Evolutionary conservation across 2,888 invertebrate species (phyloP), one percentile per base, ranked within the genome.

Genomic region (Eilema depressum): DNA sequence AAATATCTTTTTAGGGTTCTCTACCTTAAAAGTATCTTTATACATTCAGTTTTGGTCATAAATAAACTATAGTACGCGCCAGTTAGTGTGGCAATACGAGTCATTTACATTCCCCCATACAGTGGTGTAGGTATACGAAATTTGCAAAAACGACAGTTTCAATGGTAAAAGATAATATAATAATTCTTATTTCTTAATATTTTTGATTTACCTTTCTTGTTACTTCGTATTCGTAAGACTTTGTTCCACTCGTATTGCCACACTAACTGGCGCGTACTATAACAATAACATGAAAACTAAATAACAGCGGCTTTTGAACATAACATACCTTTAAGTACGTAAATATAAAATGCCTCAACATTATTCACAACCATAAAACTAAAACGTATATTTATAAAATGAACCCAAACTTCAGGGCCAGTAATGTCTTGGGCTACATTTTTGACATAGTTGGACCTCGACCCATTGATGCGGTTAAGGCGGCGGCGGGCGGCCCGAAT

Each of bases 351-450:
- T 17, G 1, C 28, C 28, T 8, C 7, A 14, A 59, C 17, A 26
- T 59, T 57, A 23, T 59, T 59, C 26, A 8, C 20, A 47, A 53
- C 4, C n/a, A 53, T 53, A 53, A 53, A n/a, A 53, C 53, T n/a
- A 47, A 7, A 20, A 47, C 20, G 20, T 20, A 20, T 57, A 12
- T 57, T n/a, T 26, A 59, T 59, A 25, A 59, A 25, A 59, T 59
- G 57, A 72, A 28, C 57, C 56, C 25, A 10, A 57, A 79, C 74
- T 76, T 78, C 23, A 53, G 59, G 25, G 76, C 59, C 75, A 77
- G 74, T 68, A 69, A 77, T 81, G 69, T 80, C 81, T 82, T 84
- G 81, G 79, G 75, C 78, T 77, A 81, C 76, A 87, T 88, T 84
- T 84, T 86, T 83, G 81, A 77, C 78, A 85, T 85, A 82, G 76